Conservation (phyloP, 2,113 vertebrate genomes). For the Dryoscopus gambensis region DNA sequence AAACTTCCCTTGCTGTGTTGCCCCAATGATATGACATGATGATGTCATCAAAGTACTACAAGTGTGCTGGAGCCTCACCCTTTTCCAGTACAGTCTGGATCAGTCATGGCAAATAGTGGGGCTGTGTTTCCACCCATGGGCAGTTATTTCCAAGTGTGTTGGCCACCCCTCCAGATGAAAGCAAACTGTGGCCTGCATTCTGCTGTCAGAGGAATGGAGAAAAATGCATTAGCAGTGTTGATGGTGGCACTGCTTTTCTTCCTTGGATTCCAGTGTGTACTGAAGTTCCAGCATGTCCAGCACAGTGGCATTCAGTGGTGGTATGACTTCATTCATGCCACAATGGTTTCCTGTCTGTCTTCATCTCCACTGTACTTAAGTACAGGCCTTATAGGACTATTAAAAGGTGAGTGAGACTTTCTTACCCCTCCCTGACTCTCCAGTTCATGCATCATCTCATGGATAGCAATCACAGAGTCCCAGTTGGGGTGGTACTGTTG, state of each 20-base stretch:
- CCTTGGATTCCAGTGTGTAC: background rate
- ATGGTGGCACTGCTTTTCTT: background rate
- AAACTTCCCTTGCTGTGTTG: background rate
- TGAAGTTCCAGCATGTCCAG: background rate
- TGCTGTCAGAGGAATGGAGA: background rate
- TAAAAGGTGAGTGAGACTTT: background rate
- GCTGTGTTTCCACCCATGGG: background rate
- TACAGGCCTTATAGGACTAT: background rate
- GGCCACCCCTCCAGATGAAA: background rate
- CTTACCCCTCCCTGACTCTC: background rate
- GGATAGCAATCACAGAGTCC: background rate
- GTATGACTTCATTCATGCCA: background rate
- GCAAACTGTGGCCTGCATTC: background rate
- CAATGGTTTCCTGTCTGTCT: background rate
- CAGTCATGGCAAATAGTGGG: background rate
- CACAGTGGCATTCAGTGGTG: background rate
- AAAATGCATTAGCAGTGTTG: background rate
- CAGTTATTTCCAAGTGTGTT: background rate
- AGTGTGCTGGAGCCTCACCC: no score
- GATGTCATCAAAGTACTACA: no score
- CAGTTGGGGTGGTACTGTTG: fast-evolving
- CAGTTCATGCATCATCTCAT: background rate
- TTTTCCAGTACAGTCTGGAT: background rate
- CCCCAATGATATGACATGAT: background rate
- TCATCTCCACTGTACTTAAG: background rate